Conservation (phyloP, 2,113 vertebrate species). For the Chinchilla lanigera region DNA sequence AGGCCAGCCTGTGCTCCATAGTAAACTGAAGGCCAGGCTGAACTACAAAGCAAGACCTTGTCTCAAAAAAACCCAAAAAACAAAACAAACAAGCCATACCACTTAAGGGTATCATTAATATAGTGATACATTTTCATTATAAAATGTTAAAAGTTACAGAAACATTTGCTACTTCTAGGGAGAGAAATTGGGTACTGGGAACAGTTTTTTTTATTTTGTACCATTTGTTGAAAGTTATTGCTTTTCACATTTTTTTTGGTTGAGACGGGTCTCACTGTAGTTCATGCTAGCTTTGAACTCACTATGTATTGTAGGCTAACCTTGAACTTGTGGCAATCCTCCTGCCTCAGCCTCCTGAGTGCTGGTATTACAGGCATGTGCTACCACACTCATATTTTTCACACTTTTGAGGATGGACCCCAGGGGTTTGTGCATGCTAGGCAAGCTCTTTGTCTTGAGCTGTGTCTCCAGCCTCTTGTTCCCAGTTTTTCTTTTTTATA, state of each 20-base stretch:
- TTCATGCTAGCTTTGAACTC: no score
- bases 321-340: not conserved
- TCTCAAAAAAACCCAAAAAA: not conserved
- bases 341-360: not conserved
- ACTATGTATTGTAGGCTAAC: not conserved
- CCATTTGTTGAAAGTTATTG: not conserved
- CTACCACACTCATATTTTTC: not conserved
- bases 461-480: not conserved
- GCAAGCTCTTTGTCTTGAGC: not conserved
- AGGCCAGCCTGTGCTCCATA: not conserved
- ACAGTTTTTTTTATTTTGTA: conserved; percentile 6
- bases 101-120: conserved; percentile 30
- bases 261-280: not conserved
- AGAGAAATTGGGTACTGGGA: not conserved
- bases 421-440: not conserved
- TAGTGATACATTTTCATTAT: conserved; percentile 24
- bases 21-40: not conserved
- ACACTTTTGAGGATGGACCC: not conserved
- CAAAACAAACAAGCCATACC: not conserved
- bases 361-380: not conserved
- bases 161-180: conserved; percentile 16
- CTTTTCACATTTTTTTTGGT: not conserved
- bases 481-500: conserved; percentile 16
- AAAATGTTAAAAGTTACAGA: conserved; percentile 36
- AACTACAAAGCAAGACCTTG: not conserved